Evolutionary conservation across 2,113 vertebrate genomes (phyloP).

Genomic region (Zosterops hypoxanthus): DNA sequence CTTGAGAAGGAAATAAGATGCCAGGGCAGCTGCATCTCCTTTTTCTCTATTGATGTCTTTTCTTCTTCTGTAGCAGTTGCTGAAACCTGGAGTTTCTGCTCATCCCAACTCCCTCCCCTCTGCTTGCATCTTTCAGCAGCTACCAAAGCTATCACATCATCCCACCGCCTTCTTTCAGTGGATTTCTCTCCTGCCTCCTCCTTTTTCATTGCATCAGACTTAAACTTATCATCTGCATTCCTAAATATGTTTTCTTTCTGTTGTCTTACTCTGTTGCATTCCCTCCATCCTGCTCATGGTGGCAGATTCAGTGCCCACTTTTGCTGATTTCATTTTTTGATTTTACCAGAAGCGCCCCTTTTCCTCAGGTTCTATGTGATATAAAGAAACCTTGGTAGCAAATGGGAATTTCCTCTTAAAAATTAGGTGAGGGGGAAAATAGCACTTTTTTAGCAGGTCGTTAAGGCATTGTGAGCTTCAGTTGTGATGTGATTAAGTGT

Average conservation of each 20-base stretch:
- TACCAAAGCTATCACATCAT: background rate
- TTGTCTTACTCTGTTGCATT: background rate
- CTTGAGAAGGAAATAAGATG: background rate
- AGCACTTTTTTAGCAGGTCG: background rate
- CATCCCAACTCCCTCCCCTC: background rate
- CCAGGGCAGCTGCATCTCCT: background rate
- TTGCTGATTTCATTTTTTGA: background rate
- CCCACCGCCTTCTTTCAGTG: background rate
- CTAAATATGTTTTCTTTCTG: background rate
- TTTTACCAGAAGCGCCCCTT: background rate
- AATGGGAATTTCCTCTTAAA: background rate
- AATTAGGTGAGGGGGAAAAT: fast-evolving
- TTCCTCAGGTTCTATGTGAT: background rate
- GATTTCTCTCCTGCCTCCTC: background rate
- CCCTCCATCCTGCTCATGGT: background rate
- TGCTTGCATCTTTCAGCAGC: background rate
- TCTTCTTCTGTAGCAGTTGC: background rate
- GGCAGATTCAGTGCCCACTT: background rate
- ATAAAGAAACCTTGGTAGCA: background rate
- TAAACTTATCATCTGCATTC: background rate
- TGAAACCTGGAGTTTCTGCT: background rate
- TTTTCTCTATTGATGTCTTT: background rate
- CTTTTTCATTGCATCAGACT: background rate
- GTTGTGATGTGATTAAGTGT: background rate
- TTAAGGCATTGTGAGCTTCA: background rate